These are phyloP conservation scores for Callionymus lyra DNA, from an alignment of 2,113 vertebrate genomes.

Conservation along the genomic window DNA sequence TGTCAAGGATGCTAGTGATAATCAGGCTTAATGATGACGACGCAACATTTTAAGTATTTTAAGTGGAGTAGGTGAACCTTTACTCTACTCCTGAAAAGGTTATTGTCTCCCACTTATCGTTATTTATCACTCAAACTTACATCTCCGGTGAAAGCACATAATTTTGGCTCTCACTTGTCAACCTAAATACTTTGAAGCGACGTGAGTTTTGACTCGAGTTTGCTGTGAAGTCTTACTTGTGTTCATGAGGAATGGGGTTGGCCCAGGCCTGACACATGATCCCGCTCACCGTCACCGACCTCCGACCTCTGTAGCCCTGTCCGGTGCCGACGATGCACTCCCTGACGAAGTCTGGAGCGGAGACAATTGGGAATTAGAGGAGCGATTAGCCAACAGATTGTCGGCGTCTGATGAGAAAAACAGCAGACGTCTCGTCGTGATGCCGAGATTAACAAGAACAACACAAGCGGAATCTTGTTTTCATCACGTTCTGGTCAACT, in stretches of 20 bases:
- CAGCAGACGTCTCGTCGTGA: too few species aligned
- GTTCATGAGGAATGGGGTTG: slow-evolving; percentile 89
- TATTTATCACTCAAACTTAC: slow-evolving; percentile 13
- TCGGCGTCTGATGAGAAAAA: not conserved
- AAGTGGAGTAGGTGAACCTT: too few species aligned
- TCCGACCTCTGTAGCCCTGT: slow-evolving; percentile 81
- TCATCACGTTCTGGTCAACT: too few species aligned
- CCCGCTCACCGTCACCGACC: slow-evolving; percentile 81
- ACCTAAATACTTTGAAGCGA: slow-evolving; percentile 23
- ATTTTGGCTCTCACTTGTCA: slow-evolving; percentile 33
- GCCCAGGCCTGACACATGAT: slow-evolving; percentile 91
- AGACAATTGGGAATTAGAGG: not conserved
- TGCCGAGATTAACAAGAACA: too few species aligned
- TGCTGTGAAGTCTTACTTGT: slow-evolving; percentile 76
- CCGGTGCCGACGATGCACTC: slow-evolving; percentile 92
- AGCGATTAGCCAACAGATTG: not conserved
- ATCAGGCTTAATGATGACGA: too few species aligned
- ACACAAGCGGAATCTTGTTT: too few species aligned
- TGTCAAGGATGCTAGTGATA: too few species aligned
- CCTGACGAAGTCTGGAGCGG: slow-evolving; percentile 75
- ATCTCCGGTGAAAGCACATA: slow-evolving; percentile 41
- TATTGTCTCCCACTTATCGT: too few species aligned
- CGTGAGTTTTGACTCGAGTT: slow-evolving; percentile 19
- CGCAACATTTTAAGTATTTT: too few species aligned
- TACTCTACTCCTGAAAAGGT: too few species aligned